Evolutionary conservation across 2,113 vertebrate genomes (phyloP), one percentile per base, ranked within the genome.

Genomic region (Isurus oxyrinchus): DNA sequence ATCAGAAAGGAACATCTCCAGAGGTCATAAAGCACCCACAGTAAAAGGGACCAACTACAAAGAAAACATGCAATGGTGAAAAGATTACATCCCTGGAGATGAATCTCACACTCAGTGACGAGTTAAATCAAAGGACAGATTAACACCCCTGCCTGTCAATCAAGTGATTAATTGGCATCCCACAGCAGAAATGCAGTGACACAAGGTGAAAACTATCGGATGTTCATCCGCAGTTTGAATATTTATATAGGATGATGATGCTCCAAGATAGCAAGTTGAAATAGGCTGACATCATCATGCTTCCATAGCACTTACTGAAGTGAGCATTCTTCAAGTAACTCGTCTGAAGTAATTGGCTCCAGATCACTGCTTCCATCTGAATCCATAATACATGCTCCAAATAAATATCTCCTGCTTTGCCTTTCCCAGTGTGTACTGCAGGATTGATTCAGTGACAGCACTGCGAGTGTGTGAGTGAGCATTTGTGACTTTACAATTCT

Each of bases 81-180:
- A 87, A 55, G 86, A 87, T 87, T 87, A 87, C 86, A 87, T 87
- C 19, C 55, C 86, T 53, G 49, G 86, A 87, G 44, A 87, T 55
- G 86, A 49, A 53, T 53, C 49, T 27, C 23, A 53, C 86, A 87
- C 86, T 27, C 44, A 23, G 86, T 27, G 10, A 53, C 8, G 49
- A 87, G 25, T 49, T 49, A 53, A 53, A 87, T 87, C 86, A 87
- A 87, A 87, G 86, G 44, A 87, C 40, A 87, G 49, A 87, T 87
- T 87, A 53, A 87, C 49, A 87, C 44, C 86, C 86, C 81, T 27
- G 49, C 5, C 5, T 53, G 44, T 7, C 86, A 87, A 87, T 87
- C 86, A 87, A 53, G 19, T 49, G 86, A 27, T 27, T 53, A 53
- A 53, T 53, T 87, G 49, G 23, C 44, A 49, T 87, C 86, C 55